A percentile compares a stretch with the other conserved stretches of the same genome.
These are phyloP conservation scores for Stenichneumon culpator DNA, from an alignment of 2,888 invertebrate genomes.

Conservation along the genomic window DNA sequence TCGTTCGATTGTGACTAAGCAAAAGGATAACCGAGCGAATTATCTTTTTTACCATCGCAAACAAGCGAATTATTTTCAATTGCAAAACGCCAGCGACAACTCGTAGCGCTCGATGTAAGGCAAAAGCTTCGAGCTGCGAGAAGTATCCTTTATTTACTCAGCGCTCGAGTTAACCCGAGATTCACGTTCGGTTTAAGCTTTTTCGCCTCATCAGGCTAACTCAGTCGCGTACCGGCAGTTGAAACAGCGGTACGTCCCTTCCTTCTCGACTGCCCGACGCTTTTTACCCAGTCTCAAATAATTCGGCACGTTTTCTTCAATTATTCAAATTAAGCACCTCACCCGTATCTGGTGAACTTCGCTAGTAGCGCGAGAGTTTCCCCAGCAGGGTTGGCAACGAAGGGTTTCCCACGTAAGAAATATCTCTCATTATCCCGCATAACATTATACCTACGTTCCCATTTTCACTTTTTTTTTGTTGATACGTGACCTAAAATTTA, in stretches of 20 bases:
- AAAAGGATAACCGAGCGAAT: not conserved
- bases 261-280: not conserved
- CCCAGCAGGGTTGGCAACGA: not conserved
- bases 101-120: not conserved
- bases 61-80: not conserved
- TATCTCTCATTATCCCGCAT: constrained; percentile 25
- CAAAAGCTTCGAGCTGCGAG: not conserved
- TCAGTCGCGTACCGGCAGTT: not conserved
- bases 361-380: not conserved
- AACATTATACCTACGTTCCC: constrained; percentile 3
- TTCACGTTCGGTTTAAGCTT: constrained; percentile 1
- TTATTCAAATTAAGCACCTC: constrained; percentile 27
- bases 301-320: constrained; percentile 30
- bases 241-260: not conserved
- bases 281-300: constrained; percentile 18
- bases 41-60: not conserved
- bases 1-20: not conserved
- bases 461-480: not conserved
- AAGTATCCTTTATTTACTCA: not conserved
- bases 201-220: not conserved
- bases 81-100: not conserved
- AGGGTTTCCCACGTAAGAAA: constrained; percentile 12
- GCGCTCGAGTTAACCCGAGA: not conserved
- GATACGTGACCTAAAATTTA: not conserved
- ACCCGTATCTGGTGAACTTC: not conserved